These are phyloP conservation scores for Pachyseris speciosa DNA, from an alignment of 64 coral and sea anemone species.

Conservation along the genomic window DNA sequence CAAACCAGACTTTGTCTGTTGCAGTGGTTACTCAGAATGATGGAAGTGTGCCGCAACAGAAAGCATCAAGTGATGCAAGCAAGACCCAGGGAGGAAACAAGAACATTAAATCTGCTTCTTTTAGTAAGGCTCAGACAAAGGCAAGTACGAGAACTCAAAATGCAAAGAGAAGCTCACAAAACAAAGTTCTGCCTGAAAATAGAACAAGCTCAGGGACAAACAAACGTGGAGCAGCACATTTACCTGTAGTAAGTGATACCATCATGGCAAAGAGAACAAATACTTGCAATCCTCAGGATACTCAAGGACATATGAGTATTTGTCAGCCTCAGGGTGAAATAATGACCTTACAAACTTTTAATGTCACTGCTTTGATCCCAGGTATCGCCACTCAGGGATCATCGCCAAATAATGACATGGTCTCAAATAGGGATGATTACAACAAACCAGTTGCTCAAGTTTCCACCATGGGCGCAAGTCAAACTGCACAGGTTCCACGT, in stretches of 20 bases:
- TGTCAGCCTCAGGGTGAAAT: conserved; percentile 81
- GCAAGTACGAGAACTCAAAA: not conserved
- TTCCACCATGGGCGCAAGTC: conserved; percentile 18
- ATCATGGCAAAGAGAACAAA: conserved; percentile 6
- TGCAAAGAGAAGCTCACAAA: not conserved
- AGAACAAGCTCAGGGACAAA: conserved; percentile 1
- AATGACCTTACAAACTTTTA: conserved; percentile 85
- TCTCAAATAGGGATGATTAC: not conserved
- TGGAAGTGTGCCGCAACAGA: not conserved
- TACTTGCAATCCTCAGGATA: not conserved
- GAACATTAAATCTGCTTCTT: not conserved
- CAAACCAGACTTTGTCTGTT: conserved; percentile 14
- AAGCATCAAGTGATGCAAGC: not conserved
- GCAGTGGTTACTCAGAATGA: not conserved
- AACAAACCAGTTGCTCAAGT: not conserved
- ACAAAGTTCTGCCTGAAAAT: not conserved
- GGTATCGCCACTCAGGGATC: conserved; percentile 69
- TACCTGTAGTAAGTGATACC: not conserved
- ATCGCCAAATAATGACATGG: not conserved
- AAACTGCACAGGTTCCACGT: conserved; percentile 35
- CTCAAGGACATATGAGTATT: conserved; percentile 51
- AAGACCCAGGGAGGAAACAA: not conserved
- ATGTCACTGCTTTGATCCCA: conserved; percentile 77
- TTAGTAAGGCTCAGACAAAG: not conserved
- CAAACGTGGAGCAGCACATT: not conserved